Conservation (phyloP, 1,140 invertebrate species). For the Drosophila equinoxialis region DNA sequence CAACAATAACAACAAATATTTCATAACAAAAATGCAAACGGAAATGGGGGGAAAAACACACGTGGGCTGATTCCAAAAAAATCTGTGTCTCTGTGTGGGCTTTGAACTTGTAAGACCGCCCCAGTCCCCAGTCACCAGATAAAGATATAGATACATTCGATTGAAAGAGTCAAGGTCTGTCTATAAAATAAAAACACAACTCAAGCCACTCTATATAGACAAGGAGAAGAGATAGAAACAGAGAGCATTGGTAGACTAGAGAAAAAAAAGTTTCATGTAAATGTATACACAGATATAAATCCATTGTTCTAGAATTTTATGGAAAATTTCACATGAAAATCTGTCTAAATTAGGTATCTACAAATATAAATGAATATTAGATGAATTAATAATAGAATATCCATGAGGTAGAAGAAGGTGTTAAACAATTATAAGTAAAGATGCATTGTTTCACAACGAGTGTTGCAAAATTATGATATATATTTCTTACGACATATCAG, state of each 20-base stretch:
- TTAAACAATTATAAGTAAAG: too few relatives aligned
- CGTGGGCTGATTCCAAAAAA: conserved; percentile 28
- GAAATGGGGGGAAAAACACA: conserved; percentile 62
- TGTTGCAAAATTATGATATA: too few relatives aligned
- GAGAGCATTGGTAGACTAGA: too few relatives aligned
- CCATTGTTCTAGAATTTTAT: neutral
- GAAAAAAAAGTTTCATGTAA: too few relatives aligned
- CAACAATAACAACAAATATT: conserved; percentile 11
- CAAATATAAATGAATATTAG: neutral
- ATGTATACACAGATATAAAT: neutral
- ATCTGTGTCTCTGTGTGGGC: conserved; percentile 29
- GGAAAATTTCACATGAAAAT: neutral
- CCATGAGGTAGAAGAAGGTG: too few relatives aligned
- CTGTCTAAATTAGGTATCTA: neutral
- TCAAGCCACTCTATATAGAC: neutral
- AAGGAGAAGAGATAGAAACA: neutral
- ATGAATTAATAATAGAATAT: too few relatives aligned
- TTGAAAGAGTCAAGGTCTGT: conserved; percentile 60
- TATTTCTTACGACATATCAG: too few relatives aligned
- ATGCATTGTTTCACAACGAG: too few relatives aligned
- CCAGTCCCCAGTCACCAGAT: conserved; percentile 34
- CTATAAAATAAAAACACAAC: conserved; percentile 5
- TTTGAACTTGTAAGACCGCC: conserved; percentile 44
- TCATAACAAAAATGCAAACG: conserved; percentile 48
- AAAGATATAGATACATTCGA: conserved; percentile 36